A percentile compares a stretch with the other conserved stretches of the same genome.
Evolutionary conservation across 2,113 vertebrate species (phyloP).

Genomic region (Platysternon megacephalum): DNA sequence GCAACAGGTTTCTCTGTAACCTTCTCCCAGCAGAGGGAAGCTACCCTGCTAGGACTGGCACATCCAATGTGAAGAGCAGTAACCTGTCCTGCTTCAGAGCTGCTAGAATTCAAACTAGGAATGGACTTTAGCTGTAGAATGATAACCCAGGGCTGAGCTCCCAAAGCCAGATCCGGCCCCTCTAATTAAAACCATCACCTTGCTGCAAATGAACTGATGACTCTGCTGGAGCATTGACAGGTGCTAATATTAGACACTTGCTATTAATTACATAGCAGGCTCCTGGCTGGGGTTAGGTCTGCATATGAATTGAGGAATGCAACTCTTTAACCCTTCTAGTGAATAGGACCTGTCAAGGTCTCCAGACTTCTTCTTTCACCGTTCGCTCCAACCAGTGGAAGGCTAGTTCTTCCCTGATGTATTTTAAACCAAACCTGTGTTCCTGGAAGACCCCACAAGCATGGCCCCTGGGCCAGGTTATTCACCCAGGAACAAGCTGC

Average conservation of each 20-base stretch:
- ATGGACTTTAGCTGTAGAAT: neutral
- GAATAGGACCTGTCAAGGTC: neutral
- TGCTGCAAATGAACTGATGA: neutral
- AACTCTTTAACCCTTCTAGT: no score
- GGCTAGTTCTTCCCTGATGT: neutral
- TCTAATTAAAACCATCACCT: neutral
- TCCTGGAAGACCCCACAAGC: neutral
- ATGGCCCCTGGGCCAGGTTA: neutral
- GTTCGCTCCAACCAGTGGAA: neutral
- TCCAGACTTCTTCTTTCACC: neutral
- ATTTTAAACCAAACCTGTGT: neutral
- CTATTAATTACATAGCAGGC: neutral
- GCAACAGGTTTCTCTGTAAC: neutral
- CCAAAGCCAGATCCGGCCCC: no score
- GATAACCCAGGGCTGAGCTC: neutral
- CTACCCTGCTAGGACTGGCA: neutral
- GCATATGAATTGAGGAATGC: no score
- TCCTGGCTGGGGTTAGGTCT: neutral
- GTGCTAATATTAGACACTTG: neutral
- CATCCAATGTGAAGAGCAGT: neutral
- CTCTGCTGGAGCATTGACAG: neutral
- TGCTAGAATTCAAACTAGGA: neutral
- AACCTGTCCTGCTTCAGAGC: no score
- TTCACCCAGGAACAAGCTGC: neutral
- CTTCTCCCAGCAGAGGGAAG: no score